Percentiles rank a stretch among this genome's conserved stretches.
Conservation (phyloP, 1,140 invertebrate species). For the Microplitis demolitor region DNA sequence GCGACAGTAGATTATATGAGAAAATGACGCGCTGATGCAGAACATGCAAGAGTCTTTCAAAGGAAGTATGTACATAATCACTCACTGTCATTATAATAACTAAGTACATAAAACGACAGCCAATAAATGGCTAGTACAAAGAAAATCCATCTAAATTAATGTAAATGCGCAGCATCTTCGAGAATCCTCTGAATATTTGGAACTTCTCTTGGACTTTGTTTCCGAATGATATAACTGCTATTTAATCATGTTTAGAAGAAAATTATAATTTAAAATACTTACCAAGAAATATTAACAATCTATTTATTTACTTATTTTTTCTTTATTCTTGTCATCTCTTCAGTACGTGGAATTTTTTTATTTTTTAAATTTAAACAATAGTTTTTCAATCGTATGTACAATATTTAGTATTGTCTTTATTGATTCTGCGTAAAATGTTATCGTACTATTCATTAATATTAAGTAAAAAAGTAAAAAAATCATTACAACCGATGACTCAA, state of each 20-base stretch:
- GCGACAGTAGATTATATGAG: conserved; percentile 24
- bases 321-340: too few species aligned
- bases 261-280: too few species aligned
- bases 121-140: not conserved
- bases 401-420: not conserved
- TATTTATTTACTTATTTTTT: too few species aligned
- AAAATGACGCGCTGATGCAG: conserved; percentile 27
- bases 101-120: conserved; percentile 25
- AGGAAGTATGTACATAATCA: conserved; percentile 25
- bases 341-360: not conserved
- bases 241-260: too few species aligned
- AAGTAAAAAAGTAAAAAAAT: not conserved
- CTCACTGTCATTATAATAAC: conserved; percentile 20
- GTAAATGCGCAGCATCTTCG: not conserved
- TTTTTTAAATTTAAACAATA: not conserved
- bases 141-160: not conserved
- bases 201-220: not conserved
- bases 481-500: not conserved
- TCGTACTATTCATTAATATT: not conserved
- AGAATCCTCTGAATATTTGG: not conserved
- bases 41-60: conserved; percentile 19
- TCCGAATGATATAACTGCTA: too few species aligned
- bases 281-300: too few species aligned
- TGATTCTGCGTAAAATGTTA: not conserved
- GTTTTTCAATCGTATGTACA: not conserved